These are phyloP conservation scores for Bombus consobrinus DNA, from an alignment of 1,140 invertebrate genomes.

Conservation along the genomic window DNA sequence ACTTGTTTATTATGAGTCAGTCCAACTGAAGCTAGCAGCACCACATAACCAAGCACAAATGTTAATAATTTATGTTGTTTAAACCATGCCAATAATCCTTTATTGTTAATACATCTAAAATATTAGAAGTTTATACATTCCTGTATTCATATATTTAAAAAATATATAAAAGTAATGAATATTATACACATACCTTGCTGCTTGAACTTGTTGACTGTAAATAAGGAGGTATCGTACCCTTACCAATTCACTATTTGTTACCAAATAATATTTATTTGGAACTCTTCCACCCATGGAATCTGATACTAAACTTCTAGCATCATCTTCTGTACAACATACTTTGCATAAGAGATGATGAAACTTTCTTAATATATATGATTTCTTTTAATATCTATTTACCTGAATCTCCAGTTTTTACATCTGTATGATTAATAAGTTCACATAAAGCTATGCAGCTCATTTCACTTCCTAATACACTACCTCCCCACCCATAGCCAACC, in stretches of 20 bases:
- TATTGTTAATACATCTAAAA: conserved; percentile 71
- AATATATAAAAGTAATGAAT: conserved; percentile 1
- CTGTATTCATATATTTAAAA: neutral
- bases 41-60: conserved; percentile 80
- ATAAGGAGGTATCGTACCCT: conserved; percentile 90
- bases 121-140: neutral
- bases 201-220: conserved; percentile 84
- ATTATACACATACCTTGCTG: conserved; percentile 68
- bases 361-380: neutral
- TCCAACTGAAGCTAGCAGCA: conserved; percentile 80
- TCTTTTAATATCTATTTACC: conserved; percentile 60
- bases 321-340: conserved; percentile 69
- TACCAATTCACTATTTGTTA: conserved; percentile 90
- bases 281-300: conserved; percentile 84
- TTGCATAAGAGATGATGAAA: conserved; percentile 20
- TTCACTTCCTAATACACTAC: conserved; percentile 88
- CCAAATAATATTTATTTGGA: conserved; percentile 89
- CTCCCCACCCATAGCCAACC: conserved; percentile 88
- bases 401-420: conserved; percentile 79
- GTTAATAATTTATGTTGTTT: conserved; percentile 81
- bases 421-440: conserved; percentile 89
- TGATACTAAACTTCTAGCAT: conserved; percentile 74
- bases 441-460: conserved; percentile 91
- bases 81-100: conserved; percentile 78
- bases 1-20: conserved; percentile 80